Evolutionary conservation across 2,888 invertebrate species (phyloP).

Genomic region (Macrophya annulata): DNA sequence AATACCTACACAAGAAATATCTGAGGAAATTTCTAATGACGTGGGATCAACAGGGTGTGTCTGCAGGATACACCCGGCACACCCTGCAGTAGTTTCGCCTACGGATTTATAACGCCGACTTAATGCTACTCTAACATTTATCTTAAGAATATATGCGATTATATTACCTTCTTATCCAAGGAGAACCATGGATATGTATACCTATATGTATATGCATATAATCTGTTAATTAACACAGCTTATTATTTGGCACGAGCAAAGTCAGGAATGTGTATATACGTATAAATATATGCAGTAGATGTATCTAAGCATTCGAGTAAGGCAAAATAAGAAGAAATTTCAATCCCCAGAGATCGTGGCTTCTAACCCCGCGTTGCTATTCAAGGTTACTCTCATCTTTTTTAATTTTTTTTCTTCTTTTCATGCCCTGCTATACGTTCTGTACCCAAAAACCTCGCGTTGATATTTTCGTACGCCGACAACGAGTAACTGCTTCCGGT

Average conservation of each 20-base stretch:
- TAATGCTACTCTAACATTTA: neutral
- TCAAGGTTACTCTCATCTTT: neutral
- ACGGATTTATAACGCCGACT: constrained; percentile 7
- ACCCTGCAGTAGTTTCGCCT: constrained; percentile 30
- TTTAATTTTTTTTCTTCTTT: neutral
- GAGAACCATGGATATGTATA: neutral
- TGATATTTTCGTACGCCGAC: constrained; percentile 40
- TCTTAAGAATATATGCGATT: neutral
- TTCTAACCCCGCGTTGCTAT: neutral
- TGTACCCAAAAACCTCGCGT: neutral
- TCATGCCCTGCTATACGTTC: neutral
- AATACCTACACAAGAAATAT: constrained; percentile 13
- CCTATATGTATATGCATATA: neutral
- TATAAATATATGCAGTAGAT: too few relatives aligned
- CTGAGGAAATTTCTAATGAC: constrained; percentile 25
- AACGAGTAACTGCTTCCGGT: constrained; percentile 34
- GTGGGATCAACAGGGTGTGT: constrained; percentile 31
- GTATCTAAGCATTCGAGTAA: neutral
- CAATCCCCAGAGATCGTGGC: neutral
- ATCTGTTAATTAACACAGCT: neutral
- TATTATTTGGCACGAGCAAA: neutral
- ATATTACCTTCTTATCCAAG: neutral
- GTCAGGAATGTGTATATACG: neutral
- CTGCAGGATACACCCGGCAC: constrained; percentile 18
- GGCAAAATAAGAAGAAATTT: neutral